Evolutionary conservation across 2,888 invertebrate species (phyloP).

Genomic region (Pachymerium ferrugineum): DNA sequence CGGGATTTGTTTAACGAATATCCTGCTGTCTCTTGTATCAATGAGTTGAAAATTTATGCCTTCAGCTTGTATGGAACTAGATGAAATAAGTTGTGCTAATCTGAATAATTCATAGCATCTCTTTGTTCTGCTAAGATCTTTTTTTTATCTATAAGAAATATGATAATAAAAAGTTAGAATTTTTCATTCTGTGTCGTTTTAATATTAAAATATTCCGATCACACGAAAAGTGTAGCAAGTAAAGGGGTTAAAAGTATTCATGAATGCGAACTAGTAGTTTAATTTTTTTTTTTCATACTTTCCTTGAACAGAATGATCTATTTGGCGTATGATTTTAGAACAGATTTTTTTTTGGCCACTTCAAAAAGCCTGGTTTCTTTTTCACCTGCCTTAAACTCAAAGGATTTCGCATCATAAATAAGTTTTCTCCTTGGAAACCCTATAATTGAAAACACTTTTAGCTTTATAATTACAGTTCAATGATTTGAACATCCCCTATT

Average conservation of each 20-base stretch:
- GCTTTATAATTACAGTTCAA: background rate
- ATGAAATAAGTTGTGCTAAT: background rate
- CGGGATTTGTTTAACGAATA: conserved; percentile 1
- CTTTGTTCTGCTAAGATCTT: background rate
- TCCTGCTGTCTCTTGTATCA: background rate
- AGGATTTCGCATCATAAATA: background rate
- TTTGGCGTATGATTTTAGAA: background rate
- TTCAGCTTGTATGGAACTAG: background rate
- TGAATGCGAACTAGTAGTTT: background rate
- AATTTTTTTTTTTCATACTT: background rate
- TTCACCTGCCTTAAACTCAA: background rate
- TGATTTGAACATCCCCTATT: too few relatives aligned
- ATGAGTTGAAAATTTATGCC: background rate
- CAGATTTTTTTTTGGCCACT: background rate
- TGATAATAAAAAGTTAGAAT: background rate
- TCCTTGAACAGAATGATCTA: background rate
- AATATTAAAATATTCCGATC: background rate
- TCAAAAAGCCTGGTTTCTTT: background rate
- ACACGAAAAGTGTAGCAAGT: background rate
- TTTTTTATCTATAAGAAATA: background rate
- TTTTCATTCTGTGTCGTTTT: background rate
- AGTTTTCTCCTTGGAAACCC: background rate
- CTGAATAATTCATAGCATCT: background rate
- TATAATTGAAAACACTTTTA: conserved; percentile 7
- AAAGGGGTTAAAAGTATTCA: background rate